These are phyloP conservation scores for Anguilla rostrata DNA, from an alignment of 2,113 vertebrate species.

Conservation along the genomic window DNA sequence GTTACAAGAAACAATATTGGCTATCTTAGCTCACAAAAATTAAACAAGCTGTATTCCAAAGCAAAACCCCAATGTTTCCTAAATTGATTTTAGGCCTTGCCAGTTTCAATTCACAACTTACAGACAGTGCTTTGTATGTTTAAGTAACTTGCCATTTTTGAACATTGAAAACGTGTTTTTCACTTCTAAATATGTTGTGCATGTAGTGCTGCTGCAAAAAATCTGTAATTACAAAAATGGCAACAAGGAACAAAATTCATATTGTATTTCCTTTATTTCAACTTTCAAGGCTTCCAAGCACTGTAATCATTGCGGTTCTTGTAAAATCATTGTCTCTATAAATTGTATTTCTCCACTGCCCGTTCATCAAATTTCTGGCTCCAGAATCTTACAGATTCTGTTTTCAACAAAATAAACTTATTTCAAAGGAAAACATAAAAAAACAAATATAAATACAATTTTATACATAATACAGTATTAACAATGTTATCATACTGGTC, in stretches of 20 bases:
- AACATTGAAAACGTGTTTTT: too few relatives aligned
- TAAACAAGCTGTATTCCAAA: too few relatives aligned
- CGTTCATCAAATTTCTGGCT: not conserved
- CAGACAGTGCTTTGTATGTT: too few relatives aligned
- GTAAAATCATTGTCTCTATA: conserved; percentile 9
- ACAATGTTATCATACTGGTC: conserved; percentile 24
- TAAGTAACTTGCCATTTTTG: too few relatives aligned
- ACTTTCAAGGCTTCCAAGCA: conserved; percentile 15
- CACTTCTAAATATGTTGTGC: not conserved
- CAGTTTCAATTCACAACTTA: too few relatives aligned
- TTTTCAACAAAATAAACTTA: conserved; percentile 17
- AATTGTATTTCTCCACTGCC: not conserved
- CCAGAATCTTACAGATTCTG: not conserved
- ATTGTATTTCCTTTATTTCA: conserved; percentile 23
- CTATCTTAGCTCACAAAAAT: too few relatives aligned
- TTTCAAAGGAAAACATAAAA: conserved; percentile 15
- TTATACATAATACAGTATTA: conserved; percentile 29
- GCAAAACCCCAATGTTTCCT: too few relatives aligned
- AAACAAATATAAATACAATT: conserved; percentile 23
- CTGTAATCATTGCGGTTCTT: conserved; percentile 13
- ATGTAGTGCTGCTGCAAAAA: not conserved
- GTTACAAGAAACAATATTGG: too few relatives aligned
- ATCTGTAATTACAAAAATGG: not conserved
- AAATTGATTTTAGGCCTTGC: too few relatives aligned
- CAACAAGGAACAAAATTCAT: not conserved